Conservation (phyloP, 1,140 invertebrate species). For the Bombus balteatus region DNA sequence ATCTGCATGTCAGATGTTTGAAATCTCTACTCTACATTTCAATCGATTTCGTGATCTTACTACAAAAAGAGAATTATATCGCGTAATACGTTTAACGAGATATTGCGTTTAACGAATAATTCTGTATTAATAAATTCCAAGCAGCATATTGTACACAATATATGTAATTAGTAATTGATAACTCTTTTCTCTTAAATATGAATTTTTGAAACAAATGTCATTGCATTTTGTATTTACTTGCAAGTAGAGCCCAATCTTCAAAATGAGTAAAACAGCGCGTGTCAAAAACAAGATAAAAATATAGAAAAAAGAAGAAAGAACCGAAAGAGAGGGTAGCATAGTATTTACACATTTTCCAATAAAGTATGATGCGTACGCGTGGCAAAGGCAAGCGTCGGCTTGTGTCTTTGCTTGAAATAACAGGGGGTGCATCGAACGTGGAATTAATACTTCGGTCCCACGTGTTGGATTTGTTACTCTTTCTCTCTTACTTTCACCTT, state of each 20-base stretch:
- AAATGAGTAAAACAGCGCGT: not conserved
- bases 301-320: constrained; percentile 19
- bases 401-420: constrained; percentile 80
- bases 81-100: too few species aligned
- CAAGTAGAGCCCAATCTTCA: not conserved
- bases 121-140: not conserved
- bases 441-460: constrained; percentile 78
- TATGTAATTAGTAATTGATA: not conserved
- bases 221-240: not conserved
- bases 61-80: not conserved
- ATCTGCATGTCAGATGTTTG: not conserved
- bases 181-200: not conserved
- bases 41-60: not conserved
- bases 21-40: not conserved
- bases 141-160: not conserved
- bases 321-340: constrained; percentile 13
- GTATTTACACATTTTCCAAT: constrained; percentile 82
- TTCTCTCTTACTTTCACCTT: not conserved
- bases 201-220: not conserved
- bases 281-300: not conserved
- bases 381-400: constrained; percentile 70
- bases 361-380: constrained; percentile 79
- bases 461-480: constrained; percentile 52
- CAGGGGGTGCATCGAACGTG: constrained; percentile 72
- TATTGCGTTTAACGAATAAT: too few species aligned